phyloP scores from a whole-genome alignment of 2,113 vertebrate species.

The Calypte anna region DNA sequence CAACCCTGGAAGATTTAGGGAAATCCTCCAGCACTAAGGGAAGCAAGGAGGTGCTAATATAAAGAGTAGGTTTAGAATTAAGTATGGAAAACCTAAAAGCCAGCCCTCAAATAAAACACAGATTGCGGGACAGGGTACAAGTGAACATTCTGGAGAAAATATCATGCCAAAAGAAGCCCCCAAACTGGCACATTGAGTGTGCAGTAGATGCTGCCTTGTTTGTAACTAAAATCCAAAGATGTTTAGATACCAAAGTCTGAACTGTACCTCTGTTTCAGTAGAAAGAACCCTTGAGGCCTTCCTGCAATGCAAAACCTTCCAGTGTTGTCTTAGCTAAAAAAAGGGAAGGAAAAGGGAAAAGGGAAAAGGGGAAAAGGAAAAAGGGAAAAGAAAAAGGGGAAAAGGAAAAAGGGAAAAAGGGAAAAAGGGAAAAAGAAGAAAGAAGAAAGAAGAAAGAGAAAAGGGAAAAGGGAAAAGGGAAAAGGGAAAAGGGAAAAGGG shows the following conservation, averaged over 20 bases:
- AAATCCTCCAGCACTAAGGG: not conserved
- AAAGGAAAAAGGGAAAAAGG: too few relatives aligned
- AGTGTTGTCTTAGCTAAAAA: accelerated
- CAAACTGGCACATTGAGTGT: accelerated
- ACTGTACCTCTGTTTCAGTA: accelerated
- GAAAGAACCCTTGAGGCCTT: not conserved
- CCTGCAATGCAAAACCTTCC: not conserved
- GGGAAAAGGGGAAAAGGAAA: too few relatives aligned
- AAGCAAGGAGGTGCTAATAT: not conserved
- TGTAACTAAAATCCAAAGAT: accelerated
- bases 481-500: too few relatives aligned
- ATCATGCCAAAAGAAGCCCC: not conserved
- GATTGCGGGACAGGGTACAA: not conserved
- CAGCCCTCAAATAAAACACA: not conserved
- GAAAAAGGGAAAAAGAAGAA: too few relatives aligned
- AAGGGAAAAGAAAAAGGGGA: too few relatives aligned
- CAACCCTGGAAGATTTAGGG: not conserved
- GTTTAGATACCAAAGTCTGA: not conserved
- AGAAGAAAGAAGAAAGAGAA: too few relatives aligned
- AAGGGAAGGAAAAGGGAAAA: too few relatives aligned
- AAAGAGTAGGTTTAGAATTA: not conserved
- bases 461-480: too few relatives aligned
- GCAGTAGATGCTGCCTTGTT: not conserved
- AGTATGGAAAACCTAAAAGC: not conserved
- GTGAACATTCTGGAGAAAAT: not conserved